Evolutionary conservation across 1,140 invertebrate species (phyloP).

Genomic region (Bombus vancouverensis): DNA sequence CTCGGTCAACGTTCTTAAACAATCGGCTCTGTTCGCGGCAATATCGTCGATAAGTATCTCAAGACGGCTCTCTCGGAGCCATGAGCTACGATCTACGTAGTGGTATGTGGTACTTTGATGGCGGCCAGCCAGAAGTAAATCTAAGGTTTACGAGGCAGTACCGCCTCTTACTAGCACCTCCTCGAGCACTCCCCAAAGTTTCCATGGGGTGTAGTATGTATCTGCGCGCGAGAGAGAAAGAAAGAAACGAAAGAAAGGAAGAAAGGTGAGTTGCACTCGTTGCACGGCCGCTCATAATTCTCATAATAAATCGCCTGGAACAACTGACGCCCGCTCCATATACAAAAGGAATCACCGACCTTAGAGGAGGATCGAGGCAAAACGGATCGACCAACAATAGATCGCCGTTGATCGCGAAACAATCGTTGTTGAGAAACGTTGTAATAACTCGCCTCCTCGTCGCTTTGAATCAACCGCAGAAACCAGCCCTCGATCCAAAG

Average conservation of each 20-base stretch:
- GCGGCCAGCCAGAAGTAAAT: conserved; percentile 83
- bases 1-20: conserved; percentile 54
- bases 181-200: conserved; percentile 80
- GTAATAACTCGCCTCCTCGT: conserved; percentile 15
- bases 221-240: conserved; percentile 65
- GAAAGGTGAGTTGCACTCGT: conserved; percentile 18
- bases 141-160: conserved; percentile 83
- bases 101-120: conserved; percentile 79
- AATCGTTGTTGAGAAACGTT: conserved; percentile 50
- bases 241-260: conserved; percentile 38
- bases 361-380: conserved; percentile 42
- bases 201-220: conserved; percentile 48
- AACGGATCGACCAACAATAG: conserved; percentile 43
- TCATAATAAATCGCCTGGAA: conserved; percentile 81
- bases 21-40: conserved; percentile 69
- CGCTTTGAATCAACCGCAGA: not conserved
- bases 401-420: conserved; percentile 56
- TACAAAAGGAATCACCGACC: conserved; percentile 65
- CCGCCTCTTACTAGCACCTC: conserved; percentile 83
- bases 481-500: not conserved
- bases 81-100: conserved; percentile 64
- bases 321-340: conserved; percentile 71
- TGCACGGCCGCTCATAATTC: conserved; percentile 78
- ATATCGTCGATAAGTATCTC: conserved; percentile 80
- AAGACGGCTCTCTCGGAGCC: conserved; percentile 70